Evolutionary conservation across 2,888 invertebrate species (phyloP).

Genomic region (Agriotes lineatus): DNA sequence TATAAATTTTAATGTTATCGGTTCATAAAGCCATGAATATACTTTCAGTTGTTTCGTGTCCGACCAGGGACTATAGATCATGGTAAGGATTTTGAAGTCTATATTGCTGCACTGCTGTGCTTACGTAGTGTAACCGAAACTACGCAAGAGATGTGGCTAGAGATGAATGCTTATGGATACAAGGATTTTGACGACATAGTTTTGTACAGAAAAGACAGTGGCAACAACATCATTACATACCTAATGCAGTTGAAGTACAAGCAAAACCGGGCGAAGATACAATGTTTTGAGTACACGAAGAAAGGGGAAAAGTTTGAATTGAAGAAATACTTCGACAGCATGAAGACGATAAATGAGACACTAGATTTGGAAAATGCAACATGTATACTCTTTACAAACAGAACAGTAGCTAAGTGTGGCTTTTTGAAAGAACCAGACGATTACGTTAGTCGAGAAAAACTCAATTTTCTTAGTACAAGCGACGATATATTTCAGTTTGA

Average conservation of each 20-base stretch:
- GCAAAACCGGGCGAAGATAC: background rate
- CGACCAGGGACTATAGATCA: constrained; percentile 4
- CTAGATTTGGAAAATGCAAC: background rate
- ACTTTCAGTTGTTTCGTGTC: background rate
- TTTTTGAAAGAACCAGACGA: background rate
- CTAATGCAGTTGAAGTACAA: constrained; percentile 14
- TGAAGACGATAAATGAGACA: background rate
- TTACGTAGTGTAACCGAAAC: background rate
- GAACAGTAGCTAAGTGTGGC: background rate
- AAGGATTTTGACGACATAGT: constrained; percentile 28
- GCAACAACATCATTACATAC: background rate
- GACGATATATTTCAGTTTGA: background rate
- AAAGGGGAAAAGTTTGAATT: background rate
- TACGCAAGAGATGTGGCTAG: background rate
- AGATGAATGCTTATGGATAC: constrained; percentile 15
- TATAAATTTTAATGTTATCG: no score
- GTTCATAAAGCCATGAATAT: no score
- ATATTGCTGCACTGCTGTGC: background rate
- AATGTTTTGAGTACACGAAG: background rate
- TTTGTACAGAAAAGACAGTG: background rate
- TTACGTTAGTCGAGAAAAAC: background rate
- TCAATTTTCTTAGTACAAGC: background rate
- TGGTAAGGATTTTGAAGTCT: constrained; percentile 12
- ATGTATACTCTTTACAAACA: constrained; percentile 13
- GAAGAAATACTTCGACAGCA: background rate